Percentiles rank a stretch among this genome's conserved stretches.
Conservation (phyloP, 2,113 vertebrate species). For the Pomatostomus ruficeps region DNA sequence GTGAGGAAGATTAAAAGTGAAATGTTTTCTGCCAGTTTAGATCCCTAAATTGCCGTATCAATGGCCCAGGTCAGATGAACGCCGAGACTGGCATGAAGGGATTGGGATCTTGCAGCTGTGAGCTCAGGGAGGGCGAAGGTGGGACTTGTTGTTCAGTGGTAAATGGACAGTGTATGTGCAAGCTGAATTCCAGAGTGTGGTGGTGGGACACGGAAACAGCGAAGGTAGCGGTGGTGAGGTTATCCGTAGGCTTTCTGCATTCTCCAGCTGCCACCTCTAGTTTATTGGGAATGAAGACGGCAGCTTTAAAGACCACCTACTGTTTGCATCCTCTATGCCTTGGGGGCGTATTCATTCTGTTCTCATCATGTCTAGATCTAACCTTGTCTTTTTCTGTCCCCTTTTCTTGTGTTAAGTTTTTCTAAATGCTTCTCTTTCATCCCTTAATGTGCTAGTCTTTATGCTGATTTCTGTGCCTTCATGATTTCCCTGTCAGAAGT, state of each 20-base stretch:
- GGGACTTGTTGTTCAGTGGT: neutral
- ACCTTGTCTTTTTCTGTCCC: slow-evolving; percentile 33
- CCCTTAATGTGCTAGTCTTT: neutral
- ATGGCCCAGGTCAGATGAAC: neutral
- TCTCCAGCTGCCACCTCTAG: neutral
- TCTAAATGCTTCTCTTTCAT: slow-evolving; percentile 22
- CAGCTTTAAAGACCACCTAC: slow-evolving; percentile 23
- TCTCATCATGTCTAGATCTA: slow-evolving; percentile 18
- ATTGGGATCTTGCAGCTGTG: neutral
- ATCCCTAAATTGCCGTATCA: accelerated
- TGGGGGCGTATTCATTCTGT: neutral
- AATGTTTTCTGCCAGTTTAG: neutral
- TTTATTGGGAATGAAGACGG: neutral
- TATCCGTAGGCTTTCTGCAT: neutral
- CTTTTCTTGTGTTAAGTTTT: neutral
- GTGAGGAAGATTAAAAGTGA: neutral
- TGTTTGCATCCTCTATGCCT: neutral
- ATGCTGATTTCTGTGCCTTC: neutral
- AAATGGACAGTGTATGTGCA: neutral
- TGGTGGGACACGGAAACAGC: neutral
- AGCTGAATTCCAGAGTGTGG: neutral
- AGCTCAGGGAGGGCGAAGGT: neutral
- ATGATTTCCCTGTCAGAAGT: neutral
- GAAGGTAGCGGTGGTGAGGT: neutral
- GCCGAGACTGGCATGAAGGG: neutral